Conservation (phyloP, 2,888 invertebrate genomes). For the Smittia aterrima region DNA sequence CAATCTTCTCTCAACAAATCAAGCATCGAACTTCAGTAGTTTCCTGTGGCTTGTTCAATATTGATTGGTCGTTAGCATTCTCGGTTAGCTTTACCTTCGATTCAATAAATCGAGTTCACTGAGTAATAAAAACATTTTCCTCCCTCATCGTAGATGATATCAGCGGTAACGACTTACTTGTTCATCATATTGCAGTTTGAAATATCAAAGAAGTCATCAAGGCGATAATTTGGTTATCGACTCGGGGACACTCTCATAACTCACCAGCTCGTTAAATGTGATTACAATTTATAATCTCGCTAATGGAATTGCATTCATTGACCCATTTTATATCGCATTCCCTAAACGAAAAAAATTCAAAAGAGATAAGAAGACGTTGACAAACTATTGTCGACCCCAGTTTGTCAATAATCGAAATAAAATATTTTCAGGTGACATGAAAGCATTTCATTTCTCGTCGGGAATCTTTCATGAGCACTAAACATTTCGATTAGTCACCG, state of each 20-base stretch:
- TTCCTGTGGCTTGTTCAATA: constrained; percentile 20
- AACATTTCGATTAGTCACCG: constrained; percentile 27
- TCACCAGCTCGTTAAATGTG: not conserved
- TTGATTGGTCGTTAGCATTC: constrained; percentile 27
- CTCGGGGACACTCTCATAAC: not conserved
- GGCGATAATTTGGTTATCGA: not conserved
- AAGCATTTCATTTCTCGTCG: not conserved
- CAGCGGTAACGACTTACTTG: not conserved
- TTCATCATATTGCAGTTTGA: constrained; percentile 20
- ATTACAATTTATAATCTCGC: not conserved
- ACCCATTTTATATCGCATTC: not conserved
- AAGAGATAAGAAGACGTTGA: not conserved
- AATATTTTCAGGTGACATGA: not conserved
- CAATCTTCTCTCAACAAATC: constrained; percentile 24
- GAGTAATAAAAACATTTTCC: not conserved
- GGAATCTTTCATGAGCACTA: not conserved
- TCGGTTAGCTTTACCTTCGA: not conserved
- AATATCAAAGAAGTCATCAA: not conserved
- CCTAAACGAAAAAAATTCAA: not conserved
- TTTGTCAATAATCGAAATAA: not conserved
- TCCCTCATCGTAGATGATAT: not conserved
- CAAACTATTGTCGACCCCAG: not conserved
- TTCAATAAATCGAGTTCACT: not conserved
- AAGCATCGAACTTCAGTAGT: not conserved
- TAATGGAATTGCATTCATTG: not conserved